Evolutionary conservation across 2,113 vertebrate genomes (phyloP), one percentile per base, ranked within the genome.

Genomic region (Natator depressus): DNA sequence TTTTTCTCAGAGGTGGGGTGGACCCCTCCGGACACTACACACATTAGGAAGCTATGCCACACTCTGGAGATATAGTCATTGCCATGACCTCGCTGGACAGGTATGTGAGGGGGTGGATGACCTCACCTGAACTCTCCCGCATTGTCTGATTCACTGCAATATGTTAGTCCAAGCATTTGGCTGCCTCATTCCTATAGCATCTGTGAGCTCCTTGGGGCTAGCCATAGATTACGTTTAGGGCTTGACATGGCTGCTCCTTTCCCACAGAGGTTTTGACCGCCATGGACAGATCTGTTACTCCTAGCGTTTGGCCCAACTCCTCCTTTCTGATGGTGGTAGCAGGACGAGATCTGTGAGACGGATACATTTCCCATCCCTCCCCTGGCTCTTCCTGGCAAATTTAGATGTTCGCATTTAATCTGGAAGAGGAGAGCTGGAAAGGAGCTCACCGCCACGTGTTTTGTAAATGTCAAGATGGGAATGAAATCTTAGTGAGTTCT

Each of bases 381-480:
- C 53, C 57, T 59, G 1, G 0, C 76, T 55, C 80, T 90, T 90
- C 81, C 81, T 88, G 93, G 85, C 88, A 93, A 79, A 86, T 88
- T 91, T 47, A 96, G 92, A 96, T 93, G 31, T 91, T 93, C 84
- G 59, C 79, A 75, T 95, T 95, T 96, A 88, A 87, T 86, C 93
- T 93, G 88, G 91, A 95, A 89, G 92, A 91, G 76, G 86, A 47
- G 95, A 93, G 93, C 96, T 91, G 51, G 93, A 91, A 69, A 89
- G 29, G 25, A 93, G 65, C 82, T 85, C 85, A 69, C 79, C 95
- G 90, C 90, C 93, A 84, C 82, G 78, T 49, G 85, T 95, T 88
- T 88, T 84, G 91, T 88, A 96, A 97, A 97, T 95, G 96, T 97
- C 89, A 97, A 91, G 89, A 42, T 10, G 75, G 88, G 92, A 94